A percentile compares a stretch with the other conserved stretches of the same genome.
These are phyloP conservation scores for Theropithecus gelada DNA, from an alignment of 2,113 vertebrate genomes.

Conservation along the genomic window DNA sequence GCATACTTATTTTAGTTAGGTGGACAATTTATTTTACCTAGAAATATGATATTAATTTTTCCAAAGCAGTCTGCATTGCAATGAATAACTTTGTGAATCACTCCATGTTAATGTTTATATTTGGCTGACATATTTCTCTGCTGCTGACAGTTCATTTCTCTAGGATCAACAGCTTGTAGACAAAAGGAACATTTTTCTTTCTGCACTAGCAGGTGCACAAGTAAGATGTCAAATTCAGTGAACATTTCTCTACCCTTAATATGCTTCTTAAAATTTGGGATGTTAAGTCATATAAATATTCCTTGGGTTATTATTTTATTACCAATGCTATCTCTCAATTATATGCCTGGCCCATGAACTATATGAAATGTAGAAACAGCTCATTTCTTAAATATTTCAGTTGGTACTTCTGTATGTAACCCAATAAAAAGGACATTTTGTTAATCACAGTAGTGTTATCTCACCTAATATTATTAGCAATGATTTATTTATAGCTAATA, in stretches of 20 bases:
- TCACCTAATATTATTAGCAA: background rate
- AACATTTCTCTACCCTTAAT: background rate
- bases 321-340: background rate
- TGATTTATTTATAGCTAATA: background rate
- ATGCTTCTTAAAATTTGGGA: background rate
- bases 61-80: background rate
- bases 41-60: conserved; percentile 41
- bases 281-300: background rate
- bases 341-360: background rate
- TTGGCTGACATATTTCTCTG: conserved; percentile 38
- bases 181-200: background rate
- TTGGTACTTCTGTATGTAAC: background rate
- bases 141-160: conserved; percentile 48
- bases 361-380: background rate
- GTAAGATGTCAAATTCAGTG: background rate
- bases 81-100: background rate
- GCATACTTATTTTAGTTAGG: background rate
- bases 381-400: background rate
- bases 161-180: conserved; percentile 30
- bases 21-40: background rate
- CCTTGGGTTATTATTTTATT: background rate
- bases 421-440: background rate
- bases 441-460: background rate
- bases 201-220: background rate
- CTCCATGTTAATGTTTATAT: conserved; percentile 37